A percentile compares a stretch with the other conserved stretches of the same genome.
Conservation (phyloP, 1,140 invertebrate genomes). For the Brachionus plicatilis region DNA sequence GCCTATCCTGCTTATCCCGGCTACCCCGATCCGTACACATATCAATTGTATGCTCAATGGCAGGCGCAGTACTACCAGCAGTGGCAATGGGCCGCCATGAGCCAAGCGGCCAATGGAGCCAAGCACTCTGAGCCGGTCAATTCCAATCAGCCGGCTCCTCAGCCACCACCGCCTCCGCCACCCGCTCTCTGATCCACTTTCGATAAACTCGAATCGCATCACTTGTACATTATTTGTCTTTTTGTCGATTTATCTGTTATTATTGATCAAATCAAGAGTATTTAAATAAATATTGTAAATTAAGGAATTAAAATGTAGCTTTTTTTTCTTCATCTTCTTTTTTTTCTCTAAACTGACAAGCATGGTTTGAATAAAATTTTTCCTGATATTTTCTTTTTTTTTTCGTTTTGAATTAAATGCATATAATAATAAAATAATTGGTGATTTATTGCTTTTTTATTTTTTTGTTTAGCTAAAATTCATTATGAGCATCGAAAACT, state of each 20-base stretch:
- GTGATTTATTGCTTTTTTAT: no score
- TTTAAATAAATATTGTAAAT: not conserved
- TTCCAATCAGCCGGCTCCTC: not conserved
- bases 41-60: conserved; percentile 13
- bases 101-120: not conserved
- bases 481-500: no score
- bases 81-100: conserved; percentile 5
- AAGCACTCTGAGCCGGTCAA: not conserved
- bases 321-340: not conserved
- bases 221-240: not conserved
- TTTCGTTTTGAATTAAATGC: not conserved
- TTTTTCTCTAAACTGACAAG: not conserved
- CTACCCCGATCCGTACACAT: not conserved
- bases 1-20: not conserved
- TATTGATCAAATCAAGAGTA: not conserved
- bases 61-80: conserved; percentile 27
- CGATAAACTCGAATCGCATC: not conserved
- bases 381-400: not conserved
- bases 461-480: no score
- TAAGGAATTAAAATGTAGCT: not conserved
- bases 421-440: not conserved
- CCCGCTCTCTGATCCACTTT: not conserved
- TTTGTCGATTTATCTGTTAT: not conserved
- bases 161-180: not conserved
- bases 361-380: not conserved